A percentile compares a stretch with the other conserved stretches of the same genome.
These are phyloP conservation scores for Odontocolon sp. DNA, from an alignment of 2,888 invertebrate genomes.

Conservation along the genomic window DNA sequence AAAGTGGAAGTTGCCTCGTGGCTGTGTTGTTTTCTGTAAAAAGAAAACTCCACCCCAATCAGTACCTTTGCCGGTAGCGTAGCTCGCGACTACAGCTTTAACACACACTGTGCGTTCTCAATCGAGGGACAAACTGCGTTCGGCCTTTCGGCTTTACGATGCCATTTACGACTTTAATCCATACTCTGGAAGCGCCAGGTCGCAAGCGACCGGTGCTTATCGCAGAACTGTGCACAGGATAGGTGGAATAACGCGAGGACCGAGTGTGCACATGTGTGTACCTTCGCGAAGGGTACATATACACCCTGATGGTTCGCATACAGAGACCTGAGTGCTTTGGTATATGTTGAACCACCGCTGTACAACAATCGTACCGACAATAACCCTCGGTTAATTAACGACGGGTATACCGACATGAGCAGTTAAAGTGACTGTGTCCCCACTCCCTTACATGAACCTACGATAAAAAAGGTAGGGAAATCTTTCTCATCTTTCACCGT, in stretches of 20 bases:
- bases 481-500: neutral
- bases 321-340: too few species aligned
- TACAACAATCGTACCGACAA: neutral
- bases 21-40: too few species aligned
- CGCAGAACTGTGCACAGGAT: conserved; percentile 6
- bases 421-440: conserved; percentile 4
- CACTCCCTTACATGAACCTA: neutral
- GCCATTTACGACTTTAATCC: conserved; percentile 61
- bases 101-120: conserved; percentile 3
- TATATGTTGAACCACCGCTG: too few species aligned
- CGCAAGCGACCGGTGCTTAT: neutral
- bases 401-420: conserved; percentile 4
- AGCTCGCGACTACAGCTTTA: neutral
- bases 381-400: conserved; percentile 14
- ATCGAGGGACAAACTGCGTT: neutral
- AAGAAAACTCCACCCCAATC: too few species aligned
- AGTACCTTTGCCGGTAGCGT: neutral
- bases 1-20: too few species aligned
- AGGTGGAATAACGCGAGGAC: neutral
- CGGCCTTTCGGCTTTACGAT: conserved; percentile 34
- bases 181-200: conserved; percentile 12
- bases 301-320: too few species aligned
- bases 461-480: neutral
- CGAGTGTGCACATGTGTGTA: neutral
- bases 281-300: neutral